A percentile compares a stretch with the other conserved stretches of the same genome.
Evolutionary conservation across 2,888 invertebrate species (phyloP).

Genomic region (Pristionchus fissidentatus): DNA sequence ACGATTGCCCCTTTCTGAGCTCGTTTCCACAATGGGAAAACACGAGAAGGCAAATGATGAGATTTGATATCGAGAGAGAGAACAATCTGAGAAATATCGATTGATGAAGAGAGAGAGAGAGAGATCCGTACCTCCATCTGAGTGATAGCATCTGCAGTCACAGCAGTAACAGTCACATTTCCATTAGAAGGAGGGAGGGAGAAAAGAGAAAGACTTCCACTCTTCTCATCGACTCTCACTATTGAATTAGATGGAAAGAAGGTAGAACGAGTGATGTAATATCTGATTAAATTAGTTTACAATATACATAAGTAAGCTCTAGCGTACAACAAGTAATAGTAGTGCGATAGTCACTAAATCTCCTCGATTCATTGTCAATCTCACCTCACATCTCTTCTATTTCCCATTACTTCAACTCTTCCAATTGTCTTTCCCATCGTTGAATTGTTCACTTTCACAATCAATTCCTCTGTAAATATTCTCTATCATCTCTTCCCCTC

Average conservation of each 20-base stretch:
- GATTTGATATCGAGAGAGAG: background rate
- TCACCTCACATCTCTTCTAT: background rate
- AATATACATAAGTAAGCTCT: too few relatives aligned
- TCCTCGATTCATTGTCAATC: background rate
- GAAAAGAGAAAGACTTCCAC: background rate
- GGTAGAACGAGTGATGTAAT: conserved; percentile 33
- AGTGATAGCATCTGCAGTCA: conserved; percentile 20
- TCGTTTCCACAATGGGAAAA: conserved; percentile 29
- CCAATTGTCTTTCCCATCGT: conserved; percentile 27
- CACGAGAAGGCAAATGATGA: background rate
- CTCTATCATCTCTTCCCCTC: too few relatives aligned
- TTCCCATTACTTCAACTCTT: background rate
- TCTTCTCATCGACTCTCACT: conserved; percentile 17
- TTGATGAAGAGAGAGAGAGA: background rate
- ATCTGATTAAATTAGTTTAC: conserved; percentile 33
- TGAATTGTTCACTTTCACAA: background rate
- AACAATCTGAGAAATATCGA: background rate
- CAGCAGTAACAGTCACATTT: conserved; percentile 45
- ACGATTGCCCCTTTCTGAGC: conserved; percentile 22
- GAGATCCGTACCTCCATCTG: conserved; percentile 23
- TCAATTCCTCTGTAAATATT: background rate
- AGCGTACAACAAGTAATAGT: too few relatives aligned
- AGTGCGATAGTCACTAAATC: too few relatives aligned
- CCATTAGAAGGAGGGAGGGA: background rate
- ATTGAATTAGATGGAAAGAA: conserved; percentile 2